Percentiles rank a stretch among this genome's conserved stretches.
Evolutionary conservation across 2,113 vertebrate species (phyloP).

Genomic region (Athene cunicularia): DNA sequence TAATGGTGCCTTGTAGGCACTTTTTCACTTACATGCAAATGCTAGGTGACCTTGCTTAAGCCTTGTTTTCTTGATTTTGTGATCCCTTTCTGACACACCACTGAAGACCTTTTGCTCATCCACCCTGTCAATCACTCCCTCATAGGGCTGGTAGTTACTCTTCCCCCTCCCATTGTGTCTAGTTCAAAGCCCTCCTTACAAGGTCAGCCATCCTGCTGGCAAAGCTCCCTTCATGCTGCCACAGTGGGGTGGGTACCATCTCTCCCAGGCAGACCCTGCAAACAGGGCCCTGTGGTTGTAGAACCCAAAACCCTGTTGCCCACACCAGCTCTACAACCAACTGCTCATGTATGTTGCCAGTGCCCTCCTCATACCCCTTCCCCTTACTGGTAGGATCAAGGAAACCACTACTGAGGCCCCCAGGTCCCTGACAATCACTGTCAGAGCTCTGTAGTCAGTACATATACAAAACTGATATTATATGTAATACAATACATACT

Average conservation of each 20-base stretch:
- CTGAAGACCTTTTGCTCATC: not conserved
- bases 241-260: not conserved
- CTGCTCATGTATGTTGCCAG: fast-evolving
- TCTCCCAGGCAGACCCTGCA: not conserved
- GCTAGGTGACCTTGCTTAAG: not conserved
- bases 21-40: not conserved
- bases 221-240: not conserved
- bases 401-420: not conserved
- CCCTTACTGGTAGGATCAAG: too few species aligned
- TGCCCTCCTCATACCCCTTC: not conserved
- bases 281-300: not conserved
- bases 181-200: not conserved
- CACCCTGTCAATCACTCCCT: too few species aligned
- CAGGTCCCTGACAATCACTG: fast-evolving
- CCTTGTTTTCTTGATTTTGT: not conserved
- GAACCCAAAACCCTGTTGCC: not conserved
- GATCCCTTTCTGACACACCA: not conserved
- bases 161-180: not conserved
- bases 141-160: not conserved
- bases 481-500: not conserved
- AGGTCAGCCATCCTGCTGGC: not conserved
- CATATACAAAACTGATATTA: fast-evolving
- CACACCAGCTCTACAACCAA: not conserved
- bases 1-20: not conserved
- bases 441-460: not conserved